Conservation (phyloP, 53 echinoderm and acorn worm genomes). For the Antedon mediterranea region DNA sequence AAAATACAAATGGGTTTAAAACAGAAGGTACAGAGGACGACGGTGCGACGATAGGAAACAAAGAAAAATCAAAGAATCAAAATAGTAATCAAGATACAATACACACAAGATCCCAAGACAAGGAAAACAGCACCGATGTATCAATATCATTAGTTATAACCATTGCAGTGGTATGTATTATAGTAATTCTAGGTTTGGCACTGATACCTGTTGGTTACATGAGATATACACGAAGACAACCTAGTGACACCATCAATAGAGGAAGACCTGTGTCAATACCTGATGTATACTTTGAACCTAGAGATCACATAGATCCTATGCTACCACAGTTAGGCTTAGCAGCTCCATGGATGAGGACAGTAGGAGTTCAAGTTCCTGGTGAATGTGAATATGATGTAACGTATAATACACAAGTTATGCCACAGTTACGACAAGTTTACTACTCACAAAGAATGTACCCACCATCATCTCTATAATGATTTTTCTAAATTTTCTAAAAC, state of each 20-base stretch:
- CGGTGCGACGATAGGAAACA: too few species aligned
- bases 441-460: neutral
- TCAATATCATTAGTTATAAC: neutral
- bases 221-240: neutral
- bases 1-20: too few species aligned
- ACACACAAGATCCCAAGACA: neutral
- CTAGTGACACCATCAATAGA: neutral
- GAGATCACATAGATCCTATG: neutral
- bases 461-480: neutral
- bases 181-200: neutral
- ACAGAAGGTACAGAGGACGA: too few species aligned
- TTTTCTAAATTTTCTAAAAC: neutral
- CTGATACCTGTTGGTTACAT: neutral
- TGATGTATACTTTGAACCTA: neutral
- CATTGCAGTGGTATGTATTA: neutral
- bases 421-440: neutral
- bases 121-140: neutral
- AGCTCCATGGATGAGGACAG: slow-evolving; percentile 1
- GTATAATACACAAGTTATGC: neutral
- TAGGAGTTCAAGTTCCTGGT: neutral
- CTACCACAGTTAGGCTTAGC: neutral
- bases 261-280: neutral
- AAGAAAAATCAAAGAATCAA: neutral
- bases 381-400: neutral
- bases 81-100: neutral